Conservation (phyloP, 2,113 vertebrate species). For the Seriola dumerili region DNA sequence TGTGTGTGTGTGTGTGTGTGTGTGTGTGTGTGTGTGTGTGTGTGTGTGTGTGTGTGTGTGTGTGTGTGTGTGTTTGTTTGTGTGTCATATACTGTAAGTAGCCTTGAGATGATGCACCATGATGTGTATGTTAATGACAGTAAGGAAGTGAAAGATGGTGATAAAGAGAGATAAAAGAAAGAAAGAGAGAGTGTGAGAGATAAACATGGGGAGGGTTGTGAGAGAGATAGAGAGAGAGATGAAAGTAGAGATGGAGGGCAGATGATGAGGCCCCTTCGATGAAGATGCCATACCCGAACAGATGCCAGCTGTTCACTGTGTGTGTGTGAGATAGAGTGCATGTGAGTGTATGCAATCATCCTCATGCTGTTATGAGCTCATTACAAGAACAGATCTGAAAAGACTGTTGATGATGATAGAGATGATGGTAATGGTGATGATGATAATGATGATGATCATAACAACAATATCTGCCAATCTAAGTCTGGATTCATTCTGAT, state of each 20-base stretch:
- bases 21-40: slow-evolving; percentile 15
- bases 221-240: slow-evolving; percentile 32
- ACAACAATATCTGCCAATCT: slow-evolving; percentile 54
- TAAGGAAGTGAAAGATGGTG: slow-evolving; percentile 3
- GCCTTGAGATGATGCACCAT: slow-evolving; percentile 7
- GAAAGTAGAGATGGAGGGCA: slow-evolving; percentile 47
- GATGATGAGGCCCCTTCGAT: slow-evolving; percentile 50
- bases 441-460: slow-evolving; percentile 62
- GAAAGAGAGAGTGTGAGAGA: neutral
- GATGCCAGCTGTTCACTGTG: slow-evolving; percentile 68
- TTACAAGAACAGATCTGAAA: slow-evolving; percentile 67
- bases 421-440: slow-evolving; percentile 68
- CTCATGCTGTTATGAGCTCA: slow-evolving; percentile 67
- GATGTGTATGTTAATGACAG: slow-evolving; percentile 3
- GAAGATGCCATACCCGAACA: slow-evolving; percentile 52
- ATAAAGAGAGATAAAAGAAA: slow-evolving; percentile 6
- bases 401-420: slow-evolving; percentile 67
- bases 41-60: slow-evolving; percentile 37
- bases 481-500: slow-evolving; percentile 15
- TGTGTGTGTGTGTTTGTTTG: slow-evolving; percentile 20
- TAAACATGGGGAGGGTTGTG: slow-evolving; percentile 10
- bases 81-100: neutral
- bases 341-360: slow-evolving; percentile 59
- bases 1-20: no score
- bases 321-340: slow-evolving; percentile 17